Evolutionary conservation across 2,888 invertebrate species (phyloP).

Genomic region (Kryphioiulus occultus): DNA sequence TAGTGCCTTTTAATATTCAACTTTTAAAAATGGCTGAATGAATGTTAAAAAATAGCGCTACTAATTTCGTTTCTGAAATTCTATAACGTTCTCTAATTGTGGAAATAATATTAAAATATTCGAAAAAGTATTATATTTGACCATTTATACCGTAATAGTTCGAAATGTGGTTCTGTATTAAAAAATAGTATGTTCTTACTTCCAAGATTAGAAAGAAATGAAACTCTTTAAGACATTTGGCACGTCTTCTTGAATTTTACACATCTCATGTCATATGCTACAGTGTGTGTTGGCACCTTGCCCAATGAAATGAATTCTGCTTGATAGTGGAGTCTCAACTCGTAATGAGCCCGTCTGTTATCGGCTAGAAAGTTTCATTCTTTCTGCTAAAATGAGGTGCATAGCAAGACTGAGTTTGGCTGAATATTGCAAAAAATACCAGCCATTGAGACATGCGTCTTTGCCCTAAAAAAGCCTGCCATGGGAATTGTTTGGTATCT

Average conservation of each 20-base stretch:
- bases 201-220: too few relatives aligned
- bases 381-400: conserved; percentile 1
- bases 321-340: not conserved
- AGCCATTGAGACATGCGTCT: not conserved
- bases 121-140: too few relatives aligned
- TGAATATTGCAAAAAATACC: not conserved
- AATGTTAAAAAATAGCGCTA: too few relatives aligned
- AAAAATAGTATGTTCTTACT: too few relatives aligned
- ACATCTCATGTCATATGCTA: not conserved
- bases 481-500: not conserved
- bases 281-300: conserved; percentile 27
- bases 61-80: too few relatives aligned
- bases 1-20: too few relatives aligned
- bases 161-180: too few relatives aligned
- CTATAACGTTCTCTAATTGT: too few relatives aligned
- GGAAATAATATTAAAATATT: too few relatives aligned
- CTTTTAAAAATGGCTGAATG: too few relatives aligned
- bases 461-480: not conserved
- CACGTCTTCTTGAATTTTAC: not conserved
- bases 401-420: not conserved
- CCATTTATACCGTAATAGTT: too few relatives aligned
- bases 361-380: not conserved
- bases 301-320: conserved; percentile 32
- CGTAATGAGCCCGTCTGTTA: conserved; percentile 32
- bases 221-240: not conserved